Conservation (phyloP, 2,113 vertebrate species). For the Dendropsophus ebraccatus region DNA sequence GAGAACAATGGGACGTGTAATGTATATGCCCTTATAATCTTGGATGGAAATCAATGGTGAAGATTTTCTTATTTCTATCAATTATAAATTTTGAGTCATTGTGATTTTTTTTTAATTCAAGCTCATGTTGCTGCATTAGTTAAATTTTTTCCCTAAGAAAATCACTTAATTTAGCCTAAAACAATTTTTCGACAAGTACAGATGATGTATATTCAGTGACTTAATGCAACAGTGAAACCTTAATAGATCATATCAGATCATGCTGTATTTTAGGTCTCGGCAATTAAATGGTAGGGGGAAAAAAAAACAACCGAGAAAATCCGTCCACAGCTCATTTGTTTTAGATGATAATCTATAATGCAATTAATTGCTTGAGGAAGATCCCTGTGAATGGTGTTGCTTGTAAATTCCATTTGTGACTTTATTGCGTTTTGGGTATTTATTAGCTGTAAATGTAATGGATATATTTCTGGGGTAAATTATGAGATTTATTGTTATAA, state of each 20-base stretch:
- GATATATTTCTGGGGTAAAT: constrained; percentile 30
- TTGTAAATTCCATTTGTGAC: constrained; percentile 72
- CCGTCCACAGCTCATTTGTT: constrained; percentile 89
- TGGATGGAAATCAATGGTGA: too few species aligned
- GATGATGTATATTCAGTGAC: constrained; percentile 82
- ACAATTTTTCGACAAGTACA: constrained; percentile 88
- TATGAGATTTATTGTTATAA: constrained; percentile 13
- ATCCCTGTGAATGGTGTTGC: constrained; percentile 68
- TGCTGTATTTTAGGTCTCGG: constrained; percentile 84
- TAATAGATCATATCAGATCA: constrained; percentile 91
- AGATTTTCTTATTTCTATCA: too few species aligned
- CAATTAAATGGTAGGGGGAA: constrained; percentile 85
- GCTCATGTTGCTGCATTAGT: neutral
- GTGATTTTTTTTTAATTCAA: neutral
- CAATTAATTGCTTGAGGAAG: constrained; percentile 84
- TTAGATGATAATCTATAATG: constrained; percentile 83
- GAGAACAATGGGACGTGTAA: too few species aligned
- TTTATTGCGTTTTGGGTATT: constrained; percentile 72
- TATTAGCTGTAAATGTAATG: constrained; percentile 71
- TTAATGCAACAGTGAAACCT: constrained; percentile 86
- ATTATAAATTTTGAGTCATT: too few species aligned
- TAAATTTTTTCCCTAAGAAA: constrained; percentile 65
- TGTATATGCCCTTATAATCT: too few species aligned
- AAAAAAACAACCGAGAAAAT: constrained; percentile 73
- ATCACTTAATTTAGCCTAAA: constrained; percentile 82